phyloP scores from a whole-genome alignment of 1,140 invertebrate species.

The Xylocopa sonorina region DNA sequence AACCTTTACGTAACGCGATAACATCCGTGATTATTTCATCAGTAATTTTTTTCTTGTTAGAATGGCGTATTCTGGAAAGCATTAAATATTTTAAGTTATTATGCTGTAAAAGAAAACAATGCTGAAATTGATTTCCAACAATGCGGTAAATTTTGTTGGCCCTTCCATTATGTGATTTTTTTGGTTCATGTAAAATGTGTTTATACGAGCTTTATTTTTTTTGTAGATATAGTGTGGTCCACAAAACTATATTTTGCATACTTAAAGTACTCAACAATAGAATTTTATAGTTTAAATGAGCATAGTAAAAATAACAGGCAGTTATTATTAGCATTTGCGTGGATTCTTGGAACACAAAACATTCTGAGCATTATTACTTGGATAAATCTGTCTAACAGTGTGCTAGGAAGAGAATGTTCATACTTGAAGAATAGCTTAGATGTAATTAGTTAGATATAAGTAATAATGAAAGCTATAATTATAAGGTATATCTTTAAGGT shows the following conservation, averaged over 20 bases:
- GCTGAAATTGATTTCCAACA: slow-evolving; percentile 55
- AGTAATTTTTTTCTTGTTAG: slow-evolving; percentile 41
- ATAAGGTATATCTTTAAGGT: neutral
- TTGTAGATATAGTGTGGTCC: slow-evolving; percentile 65
- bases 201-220: slow-evolving; percentile 5
- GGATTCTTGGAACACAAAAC: slow-evolving; percentile 69
- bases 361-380: slow-evolving; percentile 53
- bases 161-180: neutral
- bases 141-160: slow-evolving; percentile 64
- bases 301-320: slow-evolving; percentile 50
- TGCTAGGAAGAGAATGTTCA: slow-evolving; percentile 61
- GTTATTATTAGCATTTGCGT: slow-evolving; percentile 70
- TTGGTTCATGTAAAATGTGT: neutral
- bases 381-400: slow-evolving; percentile 58
- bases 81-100: slow-evolving; percentile 64
- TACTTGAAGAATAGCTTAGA: neutral
- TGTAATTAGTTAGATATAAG: neutral
- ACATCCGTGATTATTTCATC: neutral
- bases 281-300: slow-evolving; percentile 67
- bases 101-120: slow-evolving; percentile 57
- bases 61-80: slow-evolving; percentile 53
- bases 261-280: slow-evolving; percentile 69
- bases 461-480: neutral
- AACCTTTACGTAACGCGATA: slow-evolving; percentile 8
- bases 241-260: slow-evolving; percentile 72